Conservation (phyloP, 2,888 invertebrate genomes). For the Xylota segnis region DNA sequence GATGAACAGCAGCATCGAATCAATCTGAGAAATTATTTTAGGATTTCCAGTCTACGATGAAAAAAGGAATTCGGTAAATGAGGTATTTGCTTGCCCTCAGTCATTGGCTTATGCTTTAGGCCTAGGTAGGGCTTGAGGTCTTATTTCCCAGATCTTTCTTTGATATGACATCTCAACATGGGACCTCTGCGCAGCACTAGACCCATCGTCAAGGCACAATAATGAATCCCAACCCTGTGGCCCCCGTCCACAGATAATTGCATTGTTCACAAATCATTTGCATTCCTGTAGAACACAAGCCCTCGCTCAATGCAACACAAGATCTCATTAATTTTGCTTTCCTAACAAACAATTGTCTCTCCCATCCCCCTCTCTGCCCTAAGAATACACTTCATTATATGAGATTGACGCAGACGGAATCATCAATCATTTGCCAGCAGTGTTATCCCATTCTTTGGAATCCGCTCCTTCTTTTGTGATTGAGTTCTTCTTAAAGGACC, state of each 20-base stretch:
- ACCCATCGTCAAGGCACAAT: too few species aligned
- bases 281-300: slow-evolving; percentile 6
- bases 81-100: too few species aligned
- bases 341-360: slow-evolving; percentile 15
- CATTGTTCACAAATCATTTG: slow-evolving; percentile 25
- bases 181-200: too few species aligned
- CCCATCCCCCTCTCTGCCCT: background rate
- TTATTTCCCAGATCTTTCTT: too few species aligned
- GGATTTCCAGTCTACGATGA: too few species aligned
- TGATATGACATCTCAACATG: too few species aligned
- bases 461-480: slow-evolving; percentile 21
- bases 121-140: too few species aligned
- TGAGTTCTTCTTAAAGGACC: slow-evolving; percentile 24
- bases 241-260: background rate
- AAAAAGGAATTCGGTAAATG: too few species aligned
- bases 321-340: slow-evolving; percentile 35
- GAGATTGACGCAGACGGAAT: slow-evolving; percentile 27
- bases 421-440: slow-evolving; percentile 44
- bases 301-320: background rate
- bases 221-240: background rate
- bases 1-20: too few species aligned
- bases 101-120: too few species aligned
- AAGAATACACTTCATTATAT: slow-evolving; percentile 31
- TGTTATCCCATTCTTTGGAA: slow-evolving; percentile 13
- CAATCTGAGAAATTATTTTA: too few species aligned